Evolutionary conservation across 2,888 invertebrate genomes (phyloP).

Genomic region (Neoscelio sp.): DNA sequence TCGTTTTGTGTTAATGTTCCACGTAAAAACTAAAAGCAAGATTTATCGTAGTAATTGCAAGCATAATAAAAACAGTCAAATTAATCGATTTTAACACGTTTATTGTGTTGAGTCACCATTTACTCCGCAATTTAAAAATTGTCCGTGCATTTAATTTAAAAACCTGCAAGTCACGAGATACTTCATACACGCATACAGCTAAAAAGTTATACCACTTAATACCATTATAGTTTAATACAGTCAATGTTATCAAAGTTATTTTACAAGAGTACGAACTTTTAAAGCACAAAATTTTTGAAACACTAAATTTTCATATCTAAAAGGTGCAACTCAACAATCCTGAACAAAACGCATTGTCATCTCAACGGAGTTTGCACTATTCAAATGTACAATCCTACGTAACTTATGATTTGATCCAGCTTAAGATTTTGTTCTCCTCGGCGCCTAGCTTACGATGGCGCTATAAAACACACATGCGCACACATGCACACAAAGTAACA

Average conservation of each 20-base stretch:
- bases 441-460: conserved; percentile 43
- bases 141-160: neutral
- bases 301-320: neutral
- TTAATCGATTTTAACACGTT: conserved; percentile 18
- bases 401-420: conserved; percentile 58
- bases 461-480: too few species aligned
- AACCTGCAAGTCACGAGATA: conserved; percentile 11
- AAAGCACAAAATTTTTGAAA: neutral
- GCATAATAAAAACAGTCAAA: conserved; percentile 1
- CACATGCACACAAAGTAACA: too few species aligned
- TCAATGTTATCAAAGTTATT: neutral
- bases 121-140: conserved; percentile 2
- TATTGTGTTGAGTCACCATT: neutral
- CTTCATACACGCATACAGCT: neutral
- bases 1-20: too few species aligned
- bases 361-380: conserved; percentile 22
- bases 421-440: conserved; percentile 37
- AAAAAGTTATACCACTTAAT: too few species aligned
- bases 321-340: neutral
- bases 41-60: neutral
- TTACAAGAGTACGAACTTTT: too few species aligned
- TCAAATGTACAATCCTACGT: conserved; percentile 34
- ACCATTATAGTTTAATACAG: too few species aligned
- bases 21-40: too few species aligned
- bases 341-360: conserved; percentile 46